A percentile compares a stretch with the other conserved stretches of the same genome.
phyloP scores from a whole-genome alignment of 2,797 vertebrate genomes.

The Chiroxiphia lanceolata region DNA sequence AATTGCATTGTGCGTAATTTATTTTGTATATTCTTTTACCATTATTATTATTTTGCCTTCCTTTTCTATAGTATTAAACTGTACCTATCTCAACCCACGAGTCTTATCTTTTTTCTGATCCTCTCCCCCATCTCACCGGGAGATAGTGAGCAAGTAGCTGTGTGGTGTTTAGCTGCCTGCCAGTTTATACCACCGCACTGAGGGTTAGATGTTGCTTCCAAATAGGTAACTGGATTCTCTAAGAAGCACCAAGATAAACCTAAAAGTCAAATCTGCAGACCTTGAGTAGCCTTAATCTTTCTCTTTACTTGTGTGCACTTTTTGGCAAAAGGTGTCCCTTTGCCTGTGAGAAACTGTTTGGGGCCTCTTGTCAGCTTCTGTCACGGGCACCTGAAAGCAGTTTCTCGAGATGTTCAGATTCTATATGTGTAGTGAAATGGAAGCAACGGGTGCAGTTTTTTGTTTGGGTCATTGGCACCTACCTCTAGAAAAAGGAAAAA shows the following conservation, averaged over 20 bases:
- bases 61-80: background rate
- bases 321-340: background rate
- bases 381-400: background rate
- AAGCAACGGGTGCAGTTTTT: background rate
- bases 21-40: background rate
- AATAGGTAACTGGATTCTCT: background rate
- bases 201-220: background rate
- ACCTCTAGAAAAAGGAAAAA: background rate
- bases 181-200: background rate
- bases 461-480: background rate
- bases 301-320: background rate
- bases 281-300: background rate
- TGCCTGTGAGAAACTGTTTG: background rate
- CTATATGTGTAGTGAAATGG: background rate
- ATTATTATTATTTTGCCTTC: background rate
- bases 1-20: background rate
- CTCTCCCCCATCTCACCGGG: fast-evolving
- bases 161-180: background rate
- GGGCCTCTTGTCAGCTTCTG: background rate
- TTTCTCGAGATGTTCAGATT: background rate
- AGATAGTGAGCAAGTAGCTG: background rate
- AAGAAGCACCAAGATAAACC: background rate
- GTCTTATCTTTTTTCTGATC: background rate
- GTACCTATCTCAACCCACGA: background rate
- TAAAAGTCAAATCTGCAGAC: background rate